A percentile compares a stretch with the other conserved stretches of the same genome.
Evolutionary conservation across 1,140 invertebrate genomes (phyloP).

Genomic region (Harlomillsia oculata): DNA sequence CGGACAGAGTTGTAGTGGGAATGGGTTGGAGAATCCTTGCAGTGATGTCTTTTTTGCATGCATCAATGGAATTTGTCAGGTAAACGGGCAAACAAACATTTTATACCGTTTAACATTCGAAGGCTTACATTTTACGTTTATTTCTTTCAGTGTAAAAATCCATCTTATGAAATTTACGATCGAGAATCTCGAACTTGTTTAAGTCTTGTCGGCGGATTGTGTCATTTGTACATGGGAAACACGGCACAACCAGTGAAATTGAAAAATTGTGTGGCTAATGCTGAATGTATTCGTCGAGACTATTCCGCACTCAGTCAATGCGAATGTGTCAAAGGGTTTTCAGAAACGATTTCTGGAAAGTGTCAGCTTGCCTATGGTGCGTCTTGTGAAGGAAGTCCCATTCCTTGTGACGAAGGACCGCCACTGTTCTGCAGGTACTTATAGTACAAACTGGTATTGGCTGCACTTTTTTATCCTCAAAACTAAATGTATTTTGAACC

Average conservation of each 20-base stretch:
- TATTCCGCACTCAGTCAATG: constrained; percentile 18
- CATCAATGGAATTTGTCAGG: constrained; percentile 16
- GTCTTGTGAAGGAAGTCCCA: constrained; percentile 3
- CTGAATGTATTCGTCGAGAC: constrained; percentile 20
- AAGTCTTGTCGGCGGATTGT: constrained; percentile 15
- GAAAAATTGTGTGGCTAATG: constrained; percentile 20
- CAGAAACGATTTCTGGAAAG: constrained; percentile 21
- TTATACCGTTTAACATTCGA: no score
- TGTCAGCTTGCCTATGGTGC: constrained; percentile 16
- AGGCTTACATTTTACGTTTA: neutral
- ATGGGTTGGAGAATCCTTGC: constrained; percentile 1
- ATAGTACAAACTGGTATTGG: no score
- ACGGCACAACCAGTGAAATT: constrained; percentile 17
- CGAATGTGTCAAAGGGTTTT: constrained; percentile 20
- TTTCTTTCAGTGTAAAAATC: constrained; percentile 8
- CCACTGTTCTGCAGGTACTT: constrained; percentile 14
- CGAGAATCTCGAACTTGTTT: constrained; percentile 8
- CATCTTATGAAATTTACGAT: constrained; percentile 19
- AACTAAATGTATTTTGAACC: no score
- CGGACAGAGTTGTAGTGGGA: constrained; percentile 9
- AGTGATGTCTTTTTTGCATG: constrained; percentile 23
- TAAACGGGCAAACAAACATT: constrained; percentile 2
- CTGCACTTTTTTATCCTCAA: no score
- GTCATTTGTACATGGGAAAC: constrained; percentile 18
- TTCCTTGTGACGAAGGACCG: constrained; percentile 17